Evolutionary conservation across 2,888 invertebrate species (phyloP).

Genomic region (Drosophila pseudotakahashii): DNA sequence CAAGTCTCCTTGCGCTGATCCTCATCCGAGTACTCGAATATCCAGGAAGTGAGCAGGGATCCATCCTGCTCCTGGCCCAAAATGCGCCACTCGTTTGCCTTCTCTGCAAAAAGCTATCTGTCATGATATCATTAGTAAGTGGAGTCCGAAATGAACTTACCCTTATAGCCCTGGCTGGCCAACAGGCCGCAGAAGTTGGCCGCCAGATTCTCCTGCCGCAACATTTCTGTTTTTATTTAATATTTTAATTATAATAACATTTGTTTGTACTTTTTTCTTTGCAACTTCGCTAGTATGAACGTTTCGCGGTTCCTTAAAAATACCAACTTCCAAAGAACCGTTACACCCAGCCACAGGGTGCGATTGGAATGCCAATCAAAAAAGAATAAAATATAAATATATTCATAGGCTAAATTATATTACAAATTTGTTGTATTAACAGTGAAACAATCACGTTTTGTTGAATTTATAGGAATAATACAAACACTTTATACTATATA

Average conservation of each 20-base stretch:
- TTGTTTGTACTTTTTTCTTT: slow-evolving; percentile 4
- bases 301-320: background rate
- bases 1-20: slow-evolving; percentile 74
- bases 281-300: slow-evolving; percentile 4
- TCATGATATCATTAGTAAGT: background rate
- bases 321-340: background rate
- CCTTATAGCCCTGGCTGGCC: slow-evolving; percentile 81
- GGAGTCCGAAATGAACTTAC: slow-evolving; percentile 45
- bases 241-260: slow-evolving; percentile 18
- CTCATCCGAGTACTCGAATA: slow-evolving; percentile 80
- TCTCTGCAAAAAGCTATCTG: slow-evolving; percentile 58
- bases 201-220: slow-evolving; percentile 84
- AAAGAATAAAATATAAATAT: background rate
- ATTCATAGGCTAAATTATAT: too few relatives aligned
- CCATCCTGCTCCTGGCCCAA: slow-evolving; percentile 93
- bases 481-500: too few relatives aligned
- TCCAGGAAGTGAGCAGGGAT: slow-evolving; percentile 89
- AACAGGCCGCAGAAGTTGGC: slow-evolving; percentile 84
- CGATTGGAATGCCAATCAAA: background rate
- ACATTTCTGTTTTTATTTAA: slow-evolving; percentile 73
- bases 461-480: too few relatives aligned
- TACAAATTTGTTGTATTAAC: background rate
- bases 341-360: background rate
- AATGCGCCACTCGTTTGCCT: slow-evolving; percentile 91
- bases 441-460: background rate